phyloP scores from a whole-genome alignment of 2,797 vertebrate species.

The Gouania willdenowi region DNA sequence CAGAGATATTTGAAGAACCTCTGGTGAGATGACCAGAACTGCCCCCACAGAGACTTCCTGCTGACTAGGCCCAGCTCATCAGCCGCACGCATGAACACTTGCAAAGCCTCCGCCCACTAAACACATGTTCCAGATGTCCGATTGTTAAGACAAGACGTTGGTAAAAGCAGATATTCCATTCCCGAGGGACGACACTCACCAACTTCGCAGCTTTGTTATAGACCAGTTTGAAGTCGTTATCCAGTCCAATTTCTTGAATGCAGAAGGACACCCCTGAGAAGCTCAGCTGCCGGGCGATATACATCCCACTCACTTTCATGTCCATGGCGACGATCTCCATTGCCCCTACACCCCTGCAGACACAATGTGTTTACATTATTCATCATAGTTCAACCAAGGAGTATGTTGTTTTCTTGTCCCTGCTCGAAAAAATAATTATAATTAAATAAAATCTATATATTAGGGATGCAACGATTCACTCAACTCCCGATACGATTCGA shows the following conservation, averaged over 20 bases:
- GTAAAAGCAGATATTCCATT: not conserved
- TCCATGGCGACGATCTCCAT: conserved; percentile 99
- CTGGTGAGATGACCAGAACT: conserved; percentile 98
- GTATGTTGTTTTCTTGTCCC: too few species aligned
- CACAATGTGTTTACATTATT: conserved; percentile 24
- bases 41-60: conserved; percentile 95
- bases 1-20: conserved; percentile 99
- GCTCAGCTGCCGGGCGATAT: conserved; percentile 97
- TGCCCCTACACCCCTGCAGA: conserved; percentile 89
- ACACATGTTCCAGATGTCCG: conserved; percentile 16
- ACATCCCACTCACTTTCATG: conserved; percentile 99
- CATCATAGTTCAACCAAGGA: conserved; percentile 5
- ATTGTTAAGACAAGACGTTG: not conserved
- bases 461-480: too few species aligned
- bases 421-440: too few species aligned
- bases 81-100: conserved; percentile 87
- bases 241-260: conserved; percentile 92
- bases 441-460: too few species aligned
- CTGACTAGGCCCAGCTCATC: conserved; percentile 89
- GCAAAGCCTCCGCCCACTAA: conserved; percentile 93
- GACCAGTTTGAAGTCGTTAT: conserved; percentile 85
- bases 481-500: too few species aligned
- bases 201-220: conserved; percentile 93
- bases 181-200: conserved; percentile 72
- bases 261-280: conserved; percentile 96